These are phyloP conservation scores for Anagyrus pseudococci DNA, from an alignment of 2,888 invertebrate genomes.

Conservation along the genomic window DNA sequence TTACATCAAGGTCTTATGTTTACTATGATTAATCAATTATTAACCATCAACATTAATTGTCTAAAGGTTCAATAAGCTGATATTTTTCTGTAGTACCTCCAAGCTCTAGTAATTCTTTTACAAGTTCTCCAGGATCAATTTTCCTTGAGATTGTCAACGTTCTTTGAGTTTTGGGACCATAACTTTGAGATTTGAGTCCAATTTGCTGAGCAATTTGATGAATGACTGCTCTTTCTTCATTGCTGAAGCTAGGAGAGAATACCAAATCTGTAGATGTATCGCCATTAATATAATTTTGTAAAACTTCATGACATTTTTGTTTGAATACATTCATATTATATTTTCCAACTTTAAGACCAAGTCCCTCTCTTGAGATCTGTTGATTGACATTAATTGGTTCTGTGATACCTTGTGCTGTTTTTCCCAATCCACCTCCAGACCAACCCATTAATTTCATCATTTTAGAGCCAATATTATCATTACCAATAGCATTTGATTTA, in stretches of 20 bases:
- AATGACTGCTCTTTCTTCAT: conserved; percentile 69
- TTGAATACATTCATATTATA: conserved; percentile 50
- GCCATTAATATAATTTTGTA: conserved; percentile 58
- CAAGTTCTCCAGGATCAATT: conserved; percentile 60
- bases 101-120: conserved; percentile 60
- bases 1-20: no score
- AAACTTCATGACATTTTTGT: conserved; percentile 59
- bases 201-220: conserved; percentile 64
- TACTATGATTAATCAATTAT: no score
- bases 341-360: conserved; percentile 51
- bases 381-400: conserved; percentile 62
- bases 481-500: conserved; percentile 37
- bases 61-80: conserved; percentile 59
- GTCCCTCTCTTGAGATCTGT: conserved; percentile 54
- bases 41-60: no score
- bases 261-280: conserved; percentile 65
- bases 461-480: conserved; percentile 65
- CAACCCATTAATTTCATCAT: conserved; percentile 69
- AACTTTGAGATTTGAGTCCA: conserved; percentile 64
- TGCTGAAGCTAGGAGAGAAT: conserved; percentile 68
- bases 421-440: conserved; percentile 68
- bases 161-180: conserved; percentile 62
- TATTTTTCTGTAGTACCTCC: conserved; percentile 66
- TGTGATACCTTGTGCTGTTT: conserved; percentile 64
- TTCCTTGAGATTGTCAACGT: conserved; percentile 65